phyloP scores from a whole-genome alignment of 2,797 vertebrate species.

The Pteronotus mesoamericanus region DNA sequence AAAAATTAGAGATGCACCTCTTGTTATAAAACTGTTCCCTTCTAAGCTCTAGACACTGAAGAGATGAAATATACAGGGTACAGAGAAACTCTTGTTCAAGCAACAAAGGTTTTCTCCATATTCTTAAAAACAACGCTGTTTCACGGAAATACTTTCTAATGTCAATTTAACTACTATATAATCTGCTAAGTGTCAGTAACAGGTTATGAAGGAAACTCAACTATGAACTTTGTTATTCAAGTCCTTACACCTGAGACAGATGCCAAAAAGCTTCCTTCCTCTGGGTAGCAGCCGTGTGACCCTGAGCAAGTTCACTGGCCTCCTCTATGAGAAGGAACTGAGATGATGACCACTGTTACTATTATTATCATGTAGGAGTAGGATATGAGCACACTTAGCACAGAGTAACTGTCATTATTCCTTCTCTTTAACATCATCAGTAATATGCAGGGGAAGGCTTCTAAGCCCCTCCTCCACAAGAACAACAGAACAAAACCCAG shows the following conservation, averaged over 20 bases:
- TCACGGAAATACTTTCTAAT: background rate
- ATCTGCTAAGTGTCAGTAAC: conserved; percentile 14
- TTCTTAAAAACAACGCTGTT: background rate
- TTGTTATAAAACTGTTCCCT: background rate
- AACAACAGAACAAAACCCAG: background rate
- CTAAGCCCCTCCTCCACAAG: background rate
- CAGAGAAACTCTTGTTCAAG: background rate
- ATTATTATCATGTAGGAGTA: background rate
- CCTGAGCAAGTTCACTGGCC: background rate
- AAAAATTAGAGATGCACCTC: background rate
- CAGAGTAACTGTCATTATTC: background rate
- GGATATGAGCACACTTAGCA: background rate
- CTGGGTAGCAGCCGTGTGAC: background rate
- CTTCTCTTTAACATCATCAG: background rate
- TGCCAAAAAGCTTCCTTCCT: background rate
- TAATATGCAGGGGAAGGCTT: background rate
- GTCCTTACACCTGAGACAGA: background rate
- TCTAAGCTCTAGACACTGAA: background rate
- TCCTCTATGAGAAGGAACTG: background rate
- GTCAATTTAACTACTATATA: background rate
- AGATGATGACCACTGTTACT: too few relatives aligned
- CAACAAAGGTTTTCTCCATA: background rate
- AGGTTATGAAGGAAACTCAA: conserved; percentile 24
- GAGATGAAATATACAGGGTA: background rate
- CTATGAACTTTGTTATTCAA: conserved; percentile 20